Conservation (phyloP, 1,140 invertebrate genomes). For the Eueides isabella region DNA sequence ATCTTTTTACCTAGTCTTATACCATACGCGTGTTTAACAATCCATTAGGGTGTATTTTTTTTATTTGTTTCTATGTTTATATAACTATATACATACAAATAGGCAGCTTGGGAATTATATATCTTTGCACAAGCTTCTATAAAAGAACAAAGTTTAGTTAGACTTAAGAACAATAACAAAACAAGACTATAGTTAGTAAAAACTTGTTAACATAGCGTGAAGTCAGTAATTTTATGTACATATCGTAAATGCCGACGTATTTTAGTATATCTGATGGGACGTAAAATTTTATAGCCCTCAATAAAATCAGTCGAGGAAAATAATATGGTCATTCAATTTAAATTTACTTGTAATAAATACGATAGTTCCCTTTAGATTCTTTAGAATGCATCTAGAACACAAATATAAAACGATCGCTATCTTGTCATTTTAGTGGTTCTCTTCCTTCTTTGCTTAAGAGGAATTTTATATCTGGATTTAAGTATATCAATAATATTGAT, state of each 20-base stretch:
- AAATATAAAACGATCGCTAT: slow-evolving; percentile 4
- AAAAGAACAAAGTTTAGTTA: background rate
- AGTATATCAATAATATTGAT: background rate
- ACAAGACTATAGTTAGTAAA: slow-evolving; percentile 30
- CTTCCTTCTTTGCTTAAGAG: background rate
- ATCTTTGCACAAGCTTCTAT: background rate
- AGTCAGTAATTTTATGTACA: slow-evolving; percentile 28
- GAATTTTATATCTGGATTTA: background rate
- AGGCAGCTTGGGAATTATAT: background rate
- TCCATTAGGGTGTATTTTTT: background rate
- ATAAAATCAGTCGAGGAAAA: slow-evolving; percentile 23
- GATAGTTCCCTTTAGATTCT: background rate
- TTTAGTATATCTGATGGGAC: slow-evolving; percentile 17
- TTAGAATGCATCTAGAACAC: slow-evolving; percentile 1
- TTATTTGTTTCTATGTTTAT: background rate
- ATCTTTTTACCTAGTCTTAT: too few relatives aligned
- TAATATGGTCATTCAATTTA: slow-evolving; percentile 17
- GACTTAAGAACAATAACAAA: slow-evolving; percentile 21
- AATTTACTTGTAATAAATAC: slow-evolving; percentile 14
- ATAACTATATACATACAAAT: background rate
- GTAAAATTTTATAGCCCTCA: slow-evolving; percentile 20
- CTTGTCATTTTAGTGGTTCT: background rate
- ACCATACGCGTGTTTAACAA: too few relatives aligned
- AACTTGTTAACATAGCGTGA: slow-evolving; percentile 28
- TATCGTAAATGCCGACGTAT: slow-evolving; percentile 22